phyloP scores from a whole-genome alignment of 2,888 invertebrate genomes.

The Beris morrisii region DNA sequence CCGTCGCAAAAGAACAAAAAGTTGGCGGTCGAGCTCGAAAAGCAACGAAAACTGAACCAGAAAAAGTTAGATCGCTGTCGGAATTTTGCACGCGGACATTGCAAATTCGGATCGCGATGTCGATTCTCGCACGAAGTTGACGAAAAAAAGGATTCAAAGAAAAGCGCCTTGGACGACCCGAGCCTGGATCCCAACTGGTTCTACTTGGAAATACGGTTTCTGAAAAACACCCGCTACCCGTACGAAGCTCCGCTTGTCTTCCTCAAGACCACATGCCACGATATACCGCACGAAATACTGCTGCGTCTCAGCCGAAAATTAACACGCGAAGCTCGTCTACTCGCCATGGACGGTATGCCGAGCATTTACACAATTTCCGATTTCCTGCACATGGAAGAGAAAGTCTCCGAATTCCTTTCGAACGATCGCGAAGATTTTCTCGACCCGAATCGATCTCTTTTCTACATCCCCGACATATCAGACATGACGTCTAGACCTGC shows the following conservation, averaged over 20 bases:
- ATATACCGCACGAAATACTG: slow-evolving; percentile 66
- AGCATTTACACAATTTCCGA: slow-evolving; percentile 73
- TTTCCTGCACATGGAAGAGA: slow-evolving; percentile 69
- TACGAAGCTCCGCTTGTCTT: slow-evolving; percentile 73
- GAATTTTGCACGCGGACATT: slow-evolving; percentile 64
- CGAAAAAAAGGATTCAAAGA: slow-evolving; percentile 40
- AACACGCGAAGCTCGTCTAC: slow-evolving; percentile 66
- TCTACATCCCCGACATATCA: slow-evolving; percentile 56
- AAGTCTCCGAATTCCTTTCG: slow-evolving; percentile 64
- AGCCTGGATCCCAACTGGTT: slow-evolving; percentile 58
- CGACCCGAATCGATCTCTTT: slow-evolving; percentile 61
- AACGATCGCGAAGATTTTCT: slow-evolving; percentile 60
- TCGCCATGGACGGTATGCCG: slow-evolving; percentile 70
- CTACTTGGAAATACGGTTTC: slow-evolving; percentile 75
- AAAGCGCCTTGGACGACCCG: slow-evolving; percentile 45
- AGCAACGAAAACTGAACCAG: slow-evolving; percentile 53
- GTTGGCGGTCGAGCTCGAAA: slow-evolving; percentile 53
- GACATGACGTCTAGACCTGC: not conserved
- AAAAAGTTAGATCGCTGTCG: slow-evolving; percentile 65
- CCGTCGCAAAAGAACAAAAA: slow-evolving; percentile 58
- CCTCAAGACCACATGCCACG: slow-evolving; percentile 64
- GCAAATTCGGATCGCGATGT: slow-evolving; percentile 74
- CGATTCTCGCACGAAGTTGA: slow-evolving; percentile 69
- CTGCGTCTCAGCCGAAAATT: slow-evolving; percentile 68
- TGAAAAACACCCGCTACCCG: slow-evolving; percentile 70